phyloP scores from a whole-genome alignment of 2,113 vertebrate species.

The Esox niger region DNA sequence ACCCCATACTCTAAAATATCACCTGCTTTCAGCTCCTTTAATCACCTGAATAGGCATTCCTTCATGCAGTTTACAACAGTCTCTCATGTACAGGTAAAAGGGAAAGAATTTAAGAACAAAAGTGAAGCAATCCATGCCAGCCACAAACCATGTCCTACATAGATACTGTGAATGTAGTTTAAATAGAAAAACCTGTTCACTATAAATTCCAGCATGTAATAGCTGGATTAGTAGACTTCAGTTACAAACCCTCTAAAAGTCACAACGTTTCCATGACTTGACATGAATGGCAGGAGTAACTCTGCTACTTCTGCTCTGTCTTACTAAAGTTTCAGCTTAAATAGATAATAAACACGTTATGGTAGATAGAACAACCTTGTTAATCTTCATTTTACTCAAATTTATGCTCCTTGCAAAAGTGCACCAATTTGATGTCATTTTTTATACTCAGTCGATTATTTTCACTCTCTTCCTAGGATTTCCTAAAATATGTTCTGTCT shows the following conservation, averaged over 20 bases:
- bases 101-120: slow-evolving; percentile 48
- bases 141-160: slow-evolving; percentile 29
- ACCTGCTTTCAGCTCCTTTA: slow-evolving; percentile 67
- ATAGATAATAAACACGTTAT: neutral
- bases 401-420: neutral
- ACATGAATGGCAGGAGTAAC: neutral
- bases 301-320: neutral
- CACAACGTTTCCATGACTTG: slow-evolving; percentile 3
- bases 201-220: neutral
- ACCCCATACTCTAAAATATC: slow-evolving; percentile 60
- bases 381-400: neutral
- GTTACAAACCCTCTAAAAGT: neutral
- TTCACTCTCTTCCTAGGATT: neutral
- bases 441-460: neutral
- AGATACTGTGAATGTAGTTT: neutral
- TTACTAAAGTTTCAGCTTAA: neutral
- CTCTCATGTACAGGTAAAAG: slow-evolving; percentile 57
- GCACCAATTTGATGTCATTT: neutral
- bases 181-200: neutral
- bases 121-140: slow-evolving; percentile 53
- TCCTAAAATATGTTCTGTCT: neutral
- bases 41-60: slow-evolving; percentile 61
- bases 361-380: neutral
- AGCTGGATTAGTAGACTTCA: neutral
- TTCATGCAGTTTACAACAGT: slow-evolving; percentile 65